Percentiles rank a stretch among this genome's conserved stretches.
Conservation (phyloP, 2,113 vertebrate species). For the Otolemur garnettii region DNA sequence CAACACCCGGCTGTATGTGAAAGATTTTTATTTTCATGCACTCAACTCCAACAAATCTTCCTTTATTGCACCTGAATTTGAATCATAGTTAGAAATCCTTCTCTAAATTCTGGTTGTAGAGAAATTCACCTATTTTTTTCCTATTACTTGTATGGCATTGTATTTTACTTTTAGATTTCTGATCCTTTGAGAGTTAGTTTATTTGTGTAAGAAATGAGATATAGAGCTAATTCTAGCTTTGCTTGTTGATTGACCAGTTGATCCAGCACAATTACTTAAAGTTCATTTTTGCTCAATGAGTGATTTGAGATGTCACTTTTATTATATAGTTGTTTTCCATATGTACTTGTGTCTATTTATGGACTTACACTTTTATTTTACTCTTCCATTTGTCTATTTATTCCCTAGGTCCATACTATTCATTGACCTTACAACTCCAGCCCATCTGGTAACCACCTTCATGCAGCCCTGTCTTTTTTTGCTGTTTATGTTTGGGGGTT, state of each 20-base stretch:
- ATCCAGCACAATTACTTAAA: not conserved
- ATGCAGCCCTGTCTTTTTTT: not conserved
- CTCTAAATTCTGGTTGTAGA: not conserved
- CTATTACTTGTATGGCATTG: not conserved
- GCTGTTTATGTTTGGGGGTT: too few relatives aligned
- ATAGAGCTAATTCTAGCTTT: not conserved
- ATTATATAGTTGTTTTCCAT: not conserved
- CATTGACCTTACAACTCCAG: not conserved
- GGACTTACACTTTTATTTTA: not conserved
- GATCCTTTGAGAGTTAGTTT: slow-evolving; percentile 14
- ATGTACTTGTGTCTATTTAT: not conserved
- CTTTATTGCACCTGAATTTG: not conserved
- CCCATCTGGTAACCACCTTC: not conserved
- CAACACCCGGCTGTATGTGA: too few relatives aligned
- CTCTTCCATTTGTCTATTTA: not conserved
- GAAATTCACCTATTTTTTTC: not conserved
- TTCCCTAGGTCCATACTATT: not conserved
- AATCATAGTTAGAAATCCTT: not conserved
- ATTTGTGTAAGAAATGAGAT: not conserved
- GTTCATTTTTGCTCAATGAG: not conserved
- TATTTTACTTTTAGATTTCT: not conserved
- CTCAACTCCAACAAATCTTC: not conserved
- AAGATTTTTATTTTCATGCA: too few relatives aligned
- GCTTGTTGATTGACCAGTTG: not conserved
- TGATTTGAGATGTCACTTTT: not conserved